Conservation (phyloP, 2,113 vertebrate species). For the Larimichthys polyactis region DNA sequence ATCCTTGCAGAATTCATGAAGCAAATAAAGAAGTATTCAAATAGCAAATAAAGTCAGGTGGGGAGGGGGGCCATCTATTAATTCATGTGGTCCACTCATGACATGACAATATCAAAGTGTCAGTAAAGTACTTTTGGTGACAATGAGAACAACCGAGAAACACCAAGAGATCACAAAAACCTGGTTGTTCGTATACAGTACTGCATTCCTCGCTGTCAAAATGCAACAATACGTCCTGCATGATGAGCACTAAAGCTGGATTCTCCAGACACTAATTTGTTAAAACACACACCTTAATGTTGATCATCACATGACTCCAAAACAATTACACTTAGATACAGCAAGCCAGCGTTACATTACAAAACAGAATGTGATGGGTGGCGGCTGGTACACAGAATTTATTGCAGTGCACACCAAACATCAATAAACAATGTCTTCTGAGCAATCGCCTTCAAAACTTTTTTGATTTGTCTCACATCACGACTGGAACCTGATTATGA, state of each 20-base stretch:
- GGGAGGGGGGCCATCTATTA: constrained; percentile 86
- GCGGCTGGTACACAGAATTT: constrained; percentile 85
- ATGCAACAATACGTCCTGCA: constrained; percentile 74
- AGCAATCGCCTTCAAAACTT: constrained; percentile 55
- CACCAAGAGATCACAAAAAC: constrained; percentile 71
- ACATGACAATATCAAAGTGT: constrained; percentile 74
- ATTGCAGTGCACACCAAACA: constrained; percentile 97
- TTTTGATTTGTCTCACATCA: constrained; percentile 64
- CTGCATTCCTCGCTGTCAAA: constrained; percentile 83
- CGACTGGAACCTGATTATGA: constrained; percentile 62
- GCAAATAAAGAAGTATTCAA: constrained; percentile 79
- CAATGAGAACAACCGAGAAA: constrained; percentile 81
- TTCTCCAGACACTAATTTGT: constrained; percentile 66
- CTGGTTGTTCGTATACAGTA: constrained; percentile 66
- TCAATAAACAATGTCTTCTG: constrained; percentile 75
- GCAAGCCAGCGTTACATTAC: constrained; percentile 82
- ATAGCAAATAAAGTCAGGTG: constrained; percentile 82
- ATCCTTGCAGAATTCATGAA: constrained; percentile 85
- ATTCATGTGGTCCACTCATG: constrained; percentile 84
- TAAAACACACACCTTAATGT: constrained; percentile 74
- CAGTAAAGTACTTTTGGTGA: constrained; percentile 78
- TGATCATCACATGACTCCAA: constrained; percentile 85
- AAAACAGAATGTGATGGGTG: constrained; percentile 77
- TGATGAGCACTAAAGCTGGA: constrained; percentile 71
- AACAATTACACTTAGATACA: constrained; percentile 90